Percentiles rank a stretch among this genome's conserved stretches.
Evolutionary conservation across 2,113 vertebrate species (phyloP).

Genomic region (Symphodus melops): DNA sequence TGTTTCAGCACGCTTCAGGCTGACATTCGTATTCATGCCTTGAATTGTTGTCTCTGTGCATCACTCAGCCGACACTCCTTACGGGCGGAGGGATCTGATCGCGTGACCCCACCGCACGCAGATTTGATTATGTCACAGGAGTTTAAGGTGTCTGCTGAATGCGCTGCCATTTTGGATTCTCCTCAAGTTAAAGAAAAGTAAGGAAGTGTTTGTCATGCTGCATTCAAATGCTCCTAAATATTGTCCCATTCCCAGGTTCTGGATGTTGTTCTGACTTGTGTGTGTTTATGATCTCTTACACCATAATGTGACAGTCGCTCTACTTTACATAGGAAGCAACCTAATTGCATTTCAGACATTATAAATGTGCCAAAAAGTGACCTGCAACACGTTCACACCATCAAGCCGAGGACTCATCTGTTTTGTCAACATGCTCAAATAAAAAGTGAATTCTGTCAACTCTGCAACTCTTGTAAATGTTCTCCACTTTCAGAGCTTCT

Average conservation of each 20-base stretch:
- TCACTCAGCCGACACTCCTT: not conserved
- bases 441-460: no score
- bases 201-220: constrained; percentile 1
- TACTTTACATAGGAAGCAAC: no score
- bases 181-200: constrained; percentile 6
- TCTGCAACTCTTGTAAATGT: no score
- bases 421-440: no score
- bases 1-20: constrained; percentile 27
- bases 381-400: no score
- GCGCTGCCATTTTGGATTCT: not conserved
- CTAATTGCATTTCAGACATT: no score
- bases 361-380: no score
- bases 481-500: no score
- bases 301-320: no score
- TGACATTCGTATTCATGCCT: constrained; percentile 1
- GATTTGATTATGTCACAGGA: not conserved
- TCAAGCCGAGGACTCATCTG: no score
- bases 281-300: no score
- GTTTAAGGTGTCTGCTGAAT: constrained; percentile 6
- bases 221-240: no score
- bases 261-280: not conserved
- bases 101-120: not conserved
- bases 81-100: constrained; percentile 2
- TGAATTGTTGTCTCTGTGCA: constrained; percentile 18
- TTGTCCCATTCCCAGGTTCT: not conserved